A percentile compares a stretch with the other conserved stretches of the same genome.
phyloP scores from a whole-genome alignment of 2,888 invertebrate species.

The Frankliniella intonsa region DNA sequence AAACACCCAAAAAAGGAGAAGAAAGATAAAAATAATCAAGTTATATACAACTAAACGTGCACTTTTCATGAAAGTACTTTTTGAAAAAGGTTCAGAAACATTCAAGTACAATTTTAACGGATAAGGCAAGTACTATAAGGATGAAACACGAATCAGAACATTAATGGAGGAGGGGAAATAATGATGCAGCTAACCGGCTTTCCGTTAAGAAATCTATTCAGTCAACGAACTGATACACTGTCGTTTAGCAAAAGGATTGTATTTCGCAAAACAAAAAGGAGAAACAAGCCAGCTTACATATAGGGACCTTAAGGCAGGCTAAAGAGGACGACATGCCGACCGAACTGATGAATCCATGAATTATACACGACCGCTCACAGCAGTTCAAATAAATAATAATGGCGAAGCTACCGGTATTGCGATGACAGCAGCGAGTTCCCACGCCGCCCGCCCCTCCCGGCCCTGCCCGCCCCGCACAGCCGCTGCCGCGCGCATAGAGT shows the following conservation, averaged over 20 bases:
- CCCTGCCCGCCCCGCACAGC: too few species aligned
- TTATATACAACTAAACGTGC: too few species aligned
- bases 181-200: too few species aligned
- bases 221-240: too few species aligned
- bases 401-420: not conserved
- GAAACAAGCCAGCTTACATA: not conserved
- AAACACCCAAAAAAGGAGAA: not conserved
- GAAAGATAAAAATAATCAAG: not conserved
- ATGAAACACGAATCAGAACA: too few species aligned
- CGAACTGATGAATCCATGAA: not conserved
- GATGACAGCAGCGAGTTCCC: not conserved
- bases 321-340: not conserved
- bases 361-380: not conserved
- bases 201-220: too few species aligned
- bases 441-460: not conserved
- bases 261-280: not conserved
- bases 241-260: not conserved
- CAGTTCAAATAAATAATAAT: not conserved
- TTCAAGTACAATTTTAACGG: too few species aligned
- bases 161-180: too few species aligned
- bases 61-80: too few species aligned
- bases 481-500: not conserved
- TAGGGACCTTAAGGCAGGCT: not conserved
- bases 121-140: too few species aligned
- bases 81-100: too few species aligned